Base-by-base conservation (phyloP, 2,888 invertebrate species). In the Physocephala rufipes region DNA sequence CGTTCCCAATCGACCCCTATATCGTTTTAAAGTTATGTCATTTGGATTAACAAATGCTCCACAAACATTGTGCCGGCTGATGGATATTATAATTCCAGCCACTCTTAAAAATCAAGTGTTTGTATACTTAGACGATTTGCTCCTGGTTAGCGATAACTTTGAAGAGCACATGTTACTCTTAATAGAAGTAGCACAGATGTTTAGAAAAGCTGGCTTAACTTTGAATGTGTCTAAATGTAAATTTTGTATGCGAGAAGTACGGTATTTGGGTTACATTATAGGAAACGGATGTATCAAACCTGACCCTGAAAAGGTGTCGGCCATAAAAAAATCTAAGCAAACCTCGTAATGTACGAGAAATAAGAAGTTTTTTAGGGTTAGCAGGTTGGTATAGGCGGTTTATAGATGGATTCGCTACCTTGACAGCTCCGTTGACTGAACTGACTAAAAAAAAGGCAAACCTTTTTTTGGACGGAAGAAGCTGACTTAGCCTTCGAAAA, bases 31-130 rank as follows among this genome's bases (percentile, higher is more conserved):
- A 5, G 73, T 72, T 0, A 73, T 73, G 68, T 74, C 74, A 13
- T 73, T 73, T 51, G 71, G 70, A 5, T 30, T 72, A 16, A 72
- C 73, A 5, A 74, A 74, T 30, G 73, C 74, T 12, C 71, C 73
- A 15, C 73, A 75, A 49, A 74, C 73, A 0, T 45, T 74, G 43
- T 71, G 73, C 47, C 68, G 73, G 16, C 30, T 70, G 16, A 73
- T 71, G 72, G 67, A 74, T 53, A 65, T 70, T 24, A 67, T 75
- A 0, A 69, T 72, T 13, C 73, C 73, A 15, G 67, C 71, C 9
- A 21, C 28, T 2, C 64, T 73, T 4, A 62, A 67, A 71, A 71
- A 71, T 43, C 63, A 58, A 55, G 71, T 75, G 13, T 72, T 74
- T 21, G 71, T 74, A 1, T 74, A 74, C 36, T 59, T 73, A 30